A percentile compares a stretch with the other conserved stretches of the same genome.
These are phyloP conservation scores for Chinchilla lanigera DNA, from an alignment of 2,113 vertebrate genomes.

Conservation along the genomic window DNA sequence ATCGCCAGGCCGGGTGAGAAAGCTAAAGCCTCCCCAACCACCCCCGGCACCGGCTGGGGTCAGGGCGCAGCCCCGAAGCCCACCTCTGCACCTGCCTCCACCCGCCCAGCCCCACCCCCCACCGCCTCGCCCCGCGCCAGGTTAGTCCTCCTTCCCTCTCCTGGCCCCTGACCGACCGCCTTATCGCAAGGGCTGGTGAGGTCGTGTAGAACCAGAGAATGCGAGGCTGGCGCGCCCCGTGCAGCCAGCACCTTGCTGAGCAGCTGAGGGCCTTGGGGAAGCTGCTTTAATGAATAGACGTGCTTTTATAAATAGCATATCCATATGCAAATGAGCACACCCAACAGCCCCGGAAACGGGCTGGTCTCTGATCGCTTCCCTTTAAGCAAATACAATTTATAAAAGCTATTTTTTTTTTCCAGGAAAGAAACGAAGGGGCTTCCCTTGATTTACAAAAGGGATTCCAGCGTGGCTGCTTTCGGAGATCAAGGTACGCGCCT, in stretches of 20 bases:
- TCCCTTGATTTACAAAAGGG: constrained; percentile 20
- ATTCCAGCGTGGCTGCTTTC: not conserved
- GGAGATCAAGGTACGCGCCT: not conserved
- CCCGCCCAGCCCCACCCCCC: not conserved
- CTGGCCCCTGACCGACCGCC: not conserved
- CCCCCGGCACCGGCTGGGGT: too few species aligned
- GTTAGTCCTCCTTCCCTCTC: too few species aligned
- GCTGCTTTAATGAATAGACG: constrained; percentile 63
- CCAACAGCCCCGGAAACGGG: constrained; percentile 25
- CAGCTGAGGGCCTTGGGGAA: constrained; percentile 64
- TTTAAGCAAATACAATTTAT: constrained; percentile 53
- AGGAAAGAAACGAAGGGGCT: not conserved
- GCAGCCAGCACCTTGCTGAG: not conserved
- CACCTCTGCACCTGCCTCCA: not conserved
- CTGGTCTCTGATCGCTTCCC: constrained; percentile 52
- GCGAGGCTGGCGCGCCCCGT: too few species aligned
- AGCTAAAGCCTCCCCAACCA: not conserved
- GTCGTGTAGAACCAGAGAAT: not conserved
- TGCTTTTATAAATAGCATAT: constrained; percentile 59
- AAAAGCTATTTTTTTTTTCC: constrained; percentile 9
- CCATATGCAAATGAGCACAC: constrained; percentile 68
- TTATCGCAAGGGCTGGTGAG: not conserved
- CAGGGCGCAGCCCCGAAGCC: rapidly evolving
- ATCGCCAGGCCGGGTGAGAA: not conserved
- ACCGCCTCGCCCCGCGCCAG: not conserved